Base-by-base conservation (phyloP, 2,113 vertebrate genomes). In the Silurus meridionalis region DNA sequence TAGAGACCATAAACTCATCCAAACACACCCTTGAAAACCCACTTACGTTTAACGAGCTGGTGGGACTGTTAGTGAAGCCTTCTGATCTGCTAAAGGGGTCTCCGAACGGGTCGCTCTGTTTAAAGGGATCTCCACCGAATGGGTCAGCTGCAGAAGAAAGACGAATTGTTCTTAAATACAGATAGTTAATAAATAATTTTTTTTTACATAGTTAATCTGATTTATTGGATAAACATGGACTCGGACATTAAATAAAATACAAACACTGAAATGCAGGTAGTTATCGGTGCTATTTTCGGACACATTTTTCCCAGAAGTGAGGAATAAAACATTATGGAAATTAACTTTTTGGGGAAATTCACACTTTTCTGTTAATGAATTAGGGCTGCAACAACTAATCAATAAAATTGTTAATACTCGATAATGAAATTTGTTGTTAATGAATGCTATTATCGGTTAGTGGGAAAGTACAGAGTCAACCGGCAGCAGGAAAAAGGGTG, bases 101-200 rank as follows among this genome's bases (percentile, higher is more conserved):
- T 78, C 89, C 94, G 92, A 99, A 99, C 0, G 96, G 97, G 88
- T 98, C 96, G 0, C 91, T 97, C 90, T 98, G 97, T 93, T 96
- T 97, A 90, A 99, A 99, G 0, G 98, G 97, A 91, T 99, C 98
- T 7, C 94, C 96, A 84, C 96, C 98, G 82, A 99, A 99, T 0
- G 97, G 96, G 93, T 99, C 98, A 97, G 86, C n/a, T 77, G 84
- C 58, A 85, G 69, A 10, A 37, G 9, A 75, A 85, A n/a, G 8
- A 58, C 37, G 37, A 37, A 37, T 2, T 37, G 37, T 37, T 37
- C 37, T 21, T 80, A 28, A 63, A 25, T 77, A 78, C 75, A 28
- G 37, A 37, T 37, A 2, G 37, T 37, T 37, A 37, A 37, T 37
- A 37, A 37, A 2, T 37, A 37, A 37, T 11, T 48, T 57, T 58